A percentile compares a stretch with the other conserved stretches of the same genome.
Conservation (phyloP, 2,888 invertebrate genomes). For the Andrena bicolor region DNA sequence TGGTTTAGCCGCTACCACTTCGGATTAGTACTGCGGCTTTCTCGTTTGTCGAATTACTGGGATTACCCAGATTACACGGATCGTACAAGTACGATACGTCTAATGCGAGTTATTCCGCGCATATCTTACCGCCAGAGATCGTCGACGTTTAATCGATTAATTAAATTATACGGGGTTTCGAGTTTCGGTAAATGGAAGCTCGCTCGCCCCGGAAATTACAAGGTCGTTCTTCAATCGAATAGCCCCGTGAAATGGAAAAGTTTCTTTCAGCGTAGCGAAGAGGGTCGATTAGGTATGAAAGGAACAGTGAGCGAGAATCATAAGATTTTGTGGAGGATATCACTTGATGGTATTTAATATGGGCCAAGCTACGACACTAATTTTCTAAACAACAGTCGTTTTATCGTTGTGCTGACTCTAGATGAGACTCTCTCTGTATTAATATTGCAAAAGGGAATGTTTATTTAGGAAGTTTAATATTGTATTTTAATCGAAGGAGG, state of each 20-base stretch:
- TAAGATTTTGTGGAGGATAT: too few species aligned
- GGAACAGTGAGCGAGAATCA: too few species aligned
- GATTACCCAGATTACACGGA: slow-evolving; percentile 62
- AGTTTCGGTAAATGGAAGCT: not conserved
- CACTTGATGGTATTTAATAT: too few species aligned
- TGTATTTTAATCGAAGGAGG: too few species aligned
- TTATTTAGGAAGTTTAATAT: too few species aligned
- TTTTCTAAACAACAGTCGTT: too few species aligned
- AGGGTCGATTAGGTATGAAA: too few species aligned
- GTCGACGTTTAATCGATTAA: slow-evolving; percentile 56
- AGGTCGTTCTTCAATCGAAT: not conserved
- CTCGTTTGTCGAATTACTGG: slow-evolving; percentile 64
- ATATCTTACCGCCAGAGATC: slow-evolving; percentile 51
- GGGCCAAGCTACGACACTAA: too few species aligned
- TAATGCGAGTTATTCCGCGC: slow-evolving; percentile 61
- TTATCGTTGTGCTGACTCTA: too few species aligned
- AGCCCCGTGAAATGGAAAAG: not conserved
- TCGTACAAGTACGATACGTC: slow-evolving; percentile 62
- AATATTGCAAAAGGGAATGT: too few species aligned
- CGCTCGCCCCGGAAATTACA: not conserved
- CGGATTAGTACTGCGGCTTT: slow-evolving; percentile 61
- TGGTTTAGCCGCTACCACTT: slow-evolving; percentile 63
- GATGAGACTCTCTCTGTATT: too few species aligned
- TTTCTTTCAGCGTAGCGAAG: not conserved
- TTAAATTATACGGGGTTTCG: slow-evolving; percentile 41